Base-by-base conservation (phyloP, 2,888 invertebrate genomes). In the Syrphus vitripennis region DNA sequence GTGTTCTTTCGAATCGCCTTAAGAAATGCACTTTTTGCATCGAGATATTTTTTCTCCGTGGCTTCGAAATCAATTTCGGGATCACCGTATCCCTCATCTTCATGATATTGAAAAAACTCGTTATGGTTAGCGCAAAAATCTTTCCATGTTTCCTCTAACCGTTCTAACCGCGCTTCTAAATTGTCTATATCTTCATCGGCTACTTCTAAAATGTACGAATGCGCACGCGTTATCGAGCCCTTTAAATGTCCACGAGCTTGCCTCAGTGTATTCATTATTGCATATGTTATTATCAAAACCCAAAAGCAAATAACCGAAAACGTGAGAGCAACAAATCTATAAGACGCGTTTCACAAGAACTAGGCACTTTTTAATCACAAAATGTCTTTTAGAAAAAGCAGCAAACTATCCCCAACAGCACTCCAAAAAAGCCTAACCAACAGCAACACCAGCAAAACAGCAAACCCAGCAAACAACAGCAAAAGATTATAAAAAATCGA, bases 231-330 rank as follows among this genome's bases (percentile, higher is more conserved):
- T n/a, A n/a, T n/a, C 16, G 69, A 50, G 53, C 45, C 45, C 42
- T 45, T 65, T 16, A 48, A 48, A 48, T 65, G 65, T 48, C 48
- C 65, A 29, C 65, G 48, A 29, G 65, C 29, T 31, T 65, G 65
- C 48, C 29, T 65, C 21, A 65, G 31, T 16, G 45, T 26, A 31
- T 31, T 48, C 14, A 48, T 65, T 40, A 34, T 12, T 31, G 34
- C 21, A 21, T 19, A 19, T 21, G 21, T 48, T 19, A 48, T 34
- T 9, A 10, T 48, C 12, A 48, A 16, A 16, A 16, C 48, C 16
- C 19, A 48, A 19, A 16, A 9, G 9, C 10, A 10, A 34, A 10
- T 10, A 34, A 34, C 34, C 34, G 34, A 34, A 34, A 7, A 34
- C n/a, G n/a, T n/a, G n/a, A n/a, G n/a, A n/a, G n/a, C n/a, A n/a